Conservation (phyloP, 2,888 invertebrate genomes). For the Zaprionus bogoriensis region DNA sequence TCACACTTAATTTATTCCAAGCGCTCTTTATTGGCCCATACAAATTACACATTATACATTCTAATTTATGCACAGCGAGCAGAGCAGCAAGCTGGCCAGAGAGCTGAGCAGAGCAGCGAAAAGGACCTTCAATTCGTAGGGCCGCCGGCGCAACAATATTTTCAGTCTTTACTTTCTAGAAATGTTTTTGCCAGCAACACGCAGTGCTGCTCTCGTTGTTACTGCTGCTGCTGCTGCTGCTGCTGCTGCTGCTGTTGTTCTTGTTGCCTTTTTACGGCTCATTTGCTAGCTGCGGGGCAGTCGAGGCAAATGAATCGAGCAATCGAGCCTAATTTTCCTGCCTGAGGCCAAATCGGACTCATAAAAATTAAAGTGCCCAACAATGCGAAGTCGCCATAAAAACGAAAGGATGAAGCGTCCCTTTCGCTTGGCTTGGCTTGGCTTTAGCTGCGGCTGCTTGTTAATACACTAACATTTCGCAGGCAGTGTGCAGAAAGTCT, state of each 20-base stretch:
- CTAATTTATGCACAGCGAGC: slow-evolving; percentile 61
- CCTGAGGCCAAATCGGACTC: slow-evolving; percentile 57
- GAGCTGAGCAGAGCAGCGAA: slow-evolving; percentile 16
- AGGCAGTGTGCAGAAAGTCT: neutral
- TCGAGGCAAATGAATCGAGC: slow-evolving; percentile 60
- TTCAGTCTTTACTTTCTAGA: slow-evolving; percentile 28
- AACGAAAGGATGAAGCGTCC: slow-evolving; percentile 46
- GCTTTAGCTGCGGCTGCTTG: neutral
- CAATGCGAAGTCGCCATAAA: slow-evolving; percentile 43
- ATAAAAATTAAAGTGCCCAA: slow-evolving; percentile 70
- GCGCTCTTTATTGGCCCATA: slow-evolving; percentile 37
- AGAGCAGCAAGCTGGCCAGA: neutral
- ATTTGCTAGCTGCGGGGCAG: slow-evolving; percentile 53
- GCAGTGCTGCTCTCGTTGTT: slow-evolving; percentile 19
- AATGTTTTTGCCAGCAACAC: slow-evolving; percentile 3
- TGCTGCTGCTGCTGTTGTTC: slow-evolving; percentile 18
- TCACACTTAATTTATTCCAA: slow-evolving; percentile 51
- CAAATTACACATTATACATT: slow-evolving; percentile 56
- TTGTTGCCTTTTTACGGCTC: slow-evolving; percentile 67
- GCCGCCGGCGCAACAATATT: slow-evolving; percentile 43
- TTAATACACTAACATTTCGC: neutral
- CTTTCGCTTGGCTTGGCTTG: neutral
- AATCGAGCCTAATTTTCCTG: slow-evolving; percentile 68
- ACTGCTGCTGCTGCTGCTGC: no score
- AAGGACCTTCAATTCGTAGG: slow-evolving; percentile 17